A percentile compares a stretch with the other conserved stretches of the same genome.
phyloP scores from a whole-genome alignment of 2,113 vertebrate genomes.

The Mungos mungo region DNA sequence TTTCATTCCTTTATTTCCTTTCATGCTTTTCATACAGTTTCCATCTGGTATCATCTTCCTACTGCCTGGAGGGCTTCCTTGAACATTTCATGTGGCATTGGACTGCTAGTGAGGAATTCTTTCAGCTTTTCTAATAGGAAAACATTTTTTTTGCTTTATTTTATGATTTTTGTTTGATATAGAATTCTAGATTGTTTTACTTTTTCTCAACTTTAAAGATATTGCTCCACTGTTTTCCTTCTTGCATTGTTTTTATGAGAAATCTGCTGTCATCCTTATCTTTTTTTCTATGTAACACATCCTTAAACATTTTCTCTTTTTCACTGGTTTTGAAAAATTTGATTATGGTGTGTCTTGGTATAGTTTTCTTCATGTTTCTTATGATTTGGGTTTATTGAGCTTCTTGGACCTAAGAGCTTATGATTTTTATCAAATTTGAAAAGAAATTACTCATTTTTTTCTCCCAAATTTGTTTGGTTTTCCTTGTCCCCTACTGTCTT shows the following conservation, averaged over 20 bases:
- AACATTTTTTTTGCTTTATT: not conserved
- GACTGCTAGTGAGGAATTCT: not conserved
- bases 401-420: not conserved
- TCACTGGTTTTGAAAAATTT: not conserved
- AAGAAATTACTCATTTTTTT: not conserved
- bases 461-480: not conserved
- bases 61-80: not conserved
- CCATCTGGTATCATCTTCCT: not conserved
- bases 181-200: constrained; percentile 24
- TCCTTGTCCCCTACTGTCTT: not conserved
- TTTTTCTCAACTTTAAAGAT: not conserved
- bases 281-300: not conserved
- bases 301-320: not conserved
- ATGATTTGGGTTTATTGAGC: not conserved
- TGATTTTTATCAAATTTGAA: constrained; percentile 7
- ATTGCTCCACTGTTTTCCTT: not conserved
- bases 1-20: not conserved
- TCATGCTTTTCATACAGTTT: not conserved
- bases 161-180: not conserved
- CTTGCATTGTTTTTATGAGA: not conserved
- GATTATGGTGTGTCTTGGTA: not conserved
- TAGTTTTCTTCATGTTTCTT: not conserved
- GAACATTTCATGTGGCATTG: not conserved
- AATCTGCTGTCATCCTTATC: not conserved
- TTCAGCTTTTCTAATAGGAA: not conserved